A percentile compares a stretch with the other conserved stretches of the same genome.
Evolutionary conservation across 2,888 invertebrate species (phyloP).

Genomic region (Cephalotes varians): DNA sequence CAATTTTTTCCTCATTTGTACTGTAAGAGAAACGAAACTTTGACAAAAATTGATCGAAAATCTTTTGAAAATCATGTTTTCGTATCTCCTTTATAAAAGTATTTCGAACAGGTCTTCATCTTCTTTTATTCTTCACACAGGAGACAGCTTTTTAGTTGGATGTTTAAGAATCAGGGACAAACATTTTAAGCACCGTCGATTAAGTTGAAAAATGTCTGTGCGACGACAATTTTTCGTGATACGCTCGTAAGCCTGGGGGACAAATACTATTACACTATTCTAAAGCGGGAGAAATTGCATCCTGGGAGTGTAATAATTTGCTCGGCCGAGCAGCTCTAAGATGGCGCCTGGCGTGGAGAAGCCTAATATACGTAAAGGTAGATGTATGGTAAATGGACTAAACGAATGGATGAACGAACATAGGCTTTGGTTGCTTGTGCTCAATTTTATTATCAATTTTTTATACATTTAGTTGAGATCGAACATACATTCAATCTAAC

Average conservation of each 20-base stretch:
- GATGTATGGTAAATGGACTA: neutral
- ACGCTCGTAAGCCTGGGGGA: conserved; percentile 52
- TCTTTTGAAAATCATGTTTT: neutral
- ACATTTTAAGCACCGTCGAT: conserved; percentile 34
- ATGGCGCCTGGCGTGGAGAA: conserved; percentile 56
- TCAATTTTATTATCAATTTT: neutral
- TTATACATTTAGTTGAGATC: neutral
- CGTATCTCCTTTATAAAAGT: neutral
- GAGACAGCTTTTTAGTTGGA: neutral
- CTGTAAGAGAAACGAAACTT: conserved; percentile 1
- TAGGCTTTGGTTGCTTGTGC: neutral
- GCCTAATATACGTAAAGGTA: conserved; percentile 62
- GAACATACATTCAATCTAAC: neutral
- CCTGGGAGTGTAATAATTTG: conserved; percentile 74
- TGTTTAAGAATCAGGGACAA: conserved; percentile 13
- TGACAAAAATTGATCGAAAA: conserved; percentile 2
- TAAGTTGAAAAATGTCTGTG: conserved; percentile 31
- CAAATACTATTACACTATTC: conserved; percentile 53
- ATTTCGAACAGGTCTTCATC: neutral
- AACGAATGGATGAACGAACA: neutral
- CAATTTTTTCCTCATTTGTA: neutral
- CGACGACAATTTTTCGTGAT: conserved; percentile 55
- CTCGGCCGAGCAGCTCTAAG: conserved; percentile 64
- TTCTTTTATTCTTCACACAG: neutral
- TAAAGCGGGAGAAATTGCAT: conserved; percentile 64